A percentile compares a stretch with the other conserved stretches of the same genome.
Conservation (phyloP, 2,113 vertebrate genomes). For the Poeciliopsis occidentalis region DNA sequence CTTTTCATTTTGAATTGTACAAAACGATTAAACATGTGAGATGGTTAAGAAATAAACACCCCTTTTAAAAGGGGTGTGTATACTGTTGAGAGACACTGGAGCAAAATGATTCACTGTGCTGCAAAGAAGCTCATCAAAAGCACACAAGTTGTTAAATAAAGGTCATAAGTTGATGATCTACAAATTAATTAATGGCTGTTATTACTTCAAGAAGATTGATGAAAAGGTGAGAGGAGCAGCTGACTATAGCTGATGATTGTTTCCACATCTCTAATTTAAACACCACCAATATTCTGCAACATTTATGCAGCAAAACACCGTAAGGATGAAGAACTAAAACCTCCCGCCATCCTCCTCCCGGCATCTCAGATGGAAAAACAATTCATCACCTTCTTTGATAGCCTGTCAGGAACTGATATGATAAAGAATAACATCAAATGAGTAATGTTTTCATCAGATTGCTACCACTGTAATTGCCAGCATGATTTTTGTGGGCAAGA, state of each 20-base stretch:
- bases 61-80: not conserved
- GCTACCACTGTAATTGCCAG: slow-evolving; percentile 90
- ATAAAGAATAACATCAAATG: slow-evolving; percentile 97
- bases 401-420: slow-evolving; percentile 93
- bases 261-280: slow-evolving; percentile 23
- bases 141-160: slow-evolving; percentile 51
- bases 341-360: slow-evolving; percentile 46
- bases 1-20: not conserved
- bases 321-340: slow-evolving; percentile 22
- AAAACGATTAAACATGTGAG: not conserved
- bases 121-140: slow-evolving; percentile 44
- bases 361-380: slow-evolving; percentile 78
- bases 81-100: not conserved
- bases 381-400: slow-evolving; percentile 88
- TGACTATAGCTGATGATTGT: slow-evolving; percentile 48
- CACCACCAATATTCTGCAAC: slow-evolving; percentile 20
- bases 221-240: slow-evolving; percentile 16
- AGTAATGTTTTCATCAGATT: slow-evolving; percentile 96
- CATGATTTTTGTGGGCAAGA: slow-evolving; percentile 76
- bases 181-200: slow-evolving; percentile 67
- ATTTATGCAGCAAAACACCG: slow-evolving; percentile 32
- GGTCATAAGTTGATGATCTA: slow-evolving; percentile 67
- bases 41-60: not conserved
- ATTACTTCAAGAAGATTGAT: slow-evolving; percentile 42
- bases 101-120: slow-evolving; percentile 16